phyloP scores from a whole-genome alignment of 2,888 invertebrate genomes.

The Catonia carolina region DNA sequence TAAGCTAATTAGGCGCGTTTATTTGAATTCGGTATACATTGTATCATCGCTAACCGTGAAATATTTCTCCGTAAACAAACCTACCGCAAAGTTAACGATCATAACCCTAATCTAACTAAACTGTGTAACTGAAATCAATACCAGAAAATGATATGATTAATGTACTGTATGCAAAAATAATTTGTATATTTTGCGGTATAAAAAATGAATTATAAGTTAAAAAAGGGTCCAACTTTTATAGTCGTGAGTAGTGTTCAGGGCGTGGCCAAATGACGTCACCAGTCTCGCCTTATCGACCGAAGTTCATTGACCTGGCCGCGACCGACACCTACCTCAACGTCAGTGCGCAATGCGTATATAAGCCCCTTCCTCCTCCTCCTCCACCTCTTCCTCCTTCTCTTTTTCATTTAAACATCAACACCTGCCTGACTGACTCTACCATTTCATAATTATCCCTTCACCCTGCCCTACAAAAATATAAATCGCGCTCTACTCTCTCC shows the following conservation, averaged over 20 bases:
- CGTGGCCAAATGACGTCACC: neutral
- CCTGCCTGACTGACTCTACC: neutral
- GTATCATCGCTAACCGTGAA: no score
- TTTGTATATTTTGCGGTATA: no score
- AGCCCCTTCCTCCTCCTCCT: conserved; percentile 26
- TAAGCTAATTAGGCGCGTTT: no score
- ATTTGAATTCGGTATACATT: no score
- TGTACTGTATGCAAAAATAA: no score
- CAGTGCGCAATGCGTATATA: conserved; percentile 21
- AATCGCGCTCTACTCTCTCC: neutral
- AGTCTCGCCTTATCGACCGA: conserved; percentile 24
- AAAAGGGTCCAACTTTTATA: no score
- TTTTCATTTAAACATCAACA: neutral
- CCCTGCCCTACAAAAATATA: neutral
- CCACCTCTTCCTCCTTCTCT: neutral
- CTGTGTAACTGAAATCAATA: no score
- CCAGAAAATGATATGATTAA: no score
- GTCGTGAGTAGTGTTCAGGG: neutral
- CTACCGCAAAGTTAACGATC: no score
- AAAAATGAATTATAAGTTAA: no score
- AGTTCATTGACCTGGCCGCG: conserved; percentile 20
- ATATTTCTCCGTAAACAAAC: no score
- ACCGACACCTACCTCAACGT: conserved; percentile 24
- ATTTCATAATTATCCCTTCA: neutral
- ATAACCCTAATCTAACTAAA: no score